Conservation (phyloP, 2,113 vertebrate genomes). For the Mastomys coucha region DNA sequence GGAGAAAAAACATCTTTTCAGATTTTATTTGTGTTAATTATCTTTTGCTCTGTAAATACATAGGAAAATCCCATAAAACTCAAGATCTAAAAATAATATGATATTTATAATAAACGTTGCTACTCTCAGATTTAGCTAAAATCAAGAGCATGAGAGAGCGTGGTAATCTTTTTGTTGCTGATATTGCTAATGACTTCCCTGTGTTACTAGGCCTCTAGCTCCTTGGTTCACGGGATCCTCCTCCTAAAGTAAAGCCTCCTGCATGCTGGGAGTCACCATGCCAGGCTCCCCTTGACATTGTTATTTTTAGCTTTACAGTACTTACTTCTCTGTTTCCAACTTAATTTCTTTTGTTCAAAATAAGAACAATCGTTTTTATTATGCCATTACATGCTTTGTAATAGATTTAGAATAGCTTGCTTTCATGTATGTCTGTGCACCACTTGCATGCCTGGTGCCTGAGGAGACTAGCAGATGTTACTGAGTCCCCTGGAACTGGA, state of each 20-base stretch:
- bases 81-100: conserved; percentile 11
- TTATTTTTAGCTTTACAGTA: conserved; percentile 18
- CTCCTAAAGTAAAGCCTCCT: not conserved
- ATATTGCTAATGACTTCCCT: not conserved
- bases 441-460: not conserved
- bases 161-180: not conserved
- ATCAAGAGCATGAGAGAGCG: not conserved
- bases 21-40: conserved; percentile 23
- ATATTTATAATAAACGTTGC: conserved; percentile 4
- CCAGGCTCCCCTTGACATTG: not conserved
- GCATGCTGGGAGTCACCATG: too few species aligned
- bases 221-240: not conserved
- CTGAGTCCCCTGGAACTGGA: not conserved
- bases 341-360: conserved; percentile 38
- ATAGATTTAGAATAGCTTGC: not conserved
- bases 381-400: conserved; percentile 15
- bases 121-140: conserved; percentile 52
- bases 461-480: not conserved
- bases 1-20: not conserved
- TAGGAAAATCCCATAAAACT: conserved; percentile 24
- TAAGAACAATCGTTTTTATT: conserved; percentile 5
- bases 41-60: conserved; percentile 45
- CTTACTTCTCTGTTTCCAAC: conserved; percentile 43
- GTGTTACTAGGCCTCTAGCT: not conserved
- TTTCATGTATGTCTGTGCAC: not conserved